These are phyloP conservation scores for Panurus biarmicus DNA, from an alignment of 2,113 vertebrate genomes.

Conservation along the genomic window DNA sequence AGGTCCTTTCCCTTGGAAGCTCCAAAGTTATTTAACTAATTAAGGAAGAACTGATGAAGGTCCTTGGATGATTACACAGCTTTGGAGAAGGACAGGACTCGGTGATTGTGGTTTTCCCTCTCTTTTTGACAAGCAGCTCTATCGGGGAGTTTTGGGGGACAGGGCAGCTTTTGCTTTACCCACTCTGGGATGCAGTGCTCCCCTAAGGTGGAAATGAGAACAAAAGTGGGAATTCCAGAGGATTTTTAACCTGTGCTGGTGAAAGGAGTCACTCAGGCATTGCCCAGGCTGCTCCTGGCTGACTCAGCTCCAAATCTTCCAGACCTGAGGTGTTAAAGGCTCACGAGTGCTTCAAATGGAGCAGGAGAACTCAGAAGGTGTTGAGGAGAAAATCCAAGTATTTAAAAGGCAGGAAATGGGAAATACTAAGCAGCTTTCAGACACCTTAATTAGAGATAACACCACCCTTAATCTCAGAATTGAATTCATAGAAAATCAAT, in stretches of 20 bases:
- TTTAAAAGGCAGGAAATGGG: constrained; percentile 4
- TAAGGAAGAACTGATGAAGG: not conserved
- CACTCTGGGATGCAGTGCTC: fast-evolving
- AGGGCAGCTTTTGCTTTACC: not conserved
- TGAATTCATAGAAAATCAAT: constrained; percentile 58
- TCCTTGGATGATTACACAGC: not conserved
- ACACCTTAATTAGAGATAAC: constrained; percentile 52
- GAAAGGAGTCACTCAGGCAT: not conserved
- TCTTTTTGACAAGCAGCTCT: not conserved
- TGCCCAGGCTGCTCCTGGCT: not conserved
- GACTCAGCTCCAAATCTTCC: not conserved
- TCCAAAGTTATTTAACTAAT: not conserved
- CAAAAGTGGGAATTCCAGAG: not conserved
- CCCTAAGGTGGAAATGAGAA: not conserved
- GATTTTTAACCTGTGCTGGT: not conserved
- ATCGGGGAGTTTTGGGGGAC: not conserved
- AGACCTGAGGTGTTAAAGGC: not conserved
- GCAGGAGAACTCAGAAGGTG: not conserved
- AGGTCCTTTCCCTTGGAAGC: not conserved
- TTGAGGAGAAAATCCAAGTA: not conserved
- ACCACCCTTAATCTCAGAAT: not conserved
- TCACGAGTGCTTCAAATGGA: fast-evolving
- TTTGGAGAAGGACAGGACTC: not conserved
- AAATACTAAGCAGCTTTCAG: constrained; percentile 31
- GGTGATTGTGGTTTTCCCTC: not conserved